These are phyloP conservation scores for Perognathus longimembris DNA, from an alignment of 2,113 vertebrate species.

Conservation along the genomic window DNA sequence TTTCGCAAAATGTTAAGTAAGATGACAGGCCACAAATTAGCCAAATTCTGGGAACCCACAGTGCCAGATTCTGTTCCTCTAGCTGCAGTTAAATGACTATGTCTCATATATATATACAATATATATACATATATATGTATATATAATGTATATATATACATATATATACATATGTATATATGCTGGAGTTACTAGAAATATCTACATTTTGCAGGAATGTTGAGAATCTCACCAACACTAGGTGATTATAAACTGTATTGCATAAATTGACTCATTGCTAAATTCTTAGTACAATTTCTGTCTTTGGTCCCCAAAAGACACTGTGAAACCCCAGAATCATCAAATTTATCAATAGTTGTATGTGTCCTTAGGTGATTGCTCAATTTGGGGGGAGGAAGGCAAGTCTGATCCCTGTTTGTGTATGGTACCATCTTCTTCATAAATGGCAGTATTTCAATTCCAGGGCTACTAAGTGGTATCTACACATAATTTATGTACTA, in stretches of 20 bases:
- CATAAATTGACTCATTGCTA: background rate
- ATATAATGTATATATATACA: background rate
- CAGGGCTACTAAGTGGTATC: background rate
- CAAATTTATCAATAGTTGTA: background rate
- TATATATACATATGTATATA: background rate
- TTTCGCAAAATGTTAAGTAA: background rate
- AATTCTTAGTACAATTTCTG: background rate
- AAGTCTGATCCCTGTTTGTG: background rate
- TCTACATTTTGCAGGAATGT: background rate
- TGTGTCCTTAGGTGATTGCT: background rate
- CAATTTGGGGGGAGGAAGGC: no score
- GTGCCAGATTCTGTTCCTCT: background rate
- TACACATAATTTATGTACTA: background rate
- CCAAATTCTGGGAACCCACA: background rate
- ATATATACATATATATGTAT: no score
- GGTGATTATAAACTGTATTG: background rate
- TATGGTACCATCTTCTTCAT: background rate
- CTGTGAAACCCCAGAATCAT: background rate
- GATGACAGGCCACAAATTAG: background rate
- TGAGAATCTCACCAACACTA: background rate
- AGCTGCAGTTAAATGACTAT: background rate
- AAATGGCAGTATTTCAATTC: background rate
- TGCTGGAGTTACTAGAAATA: background rate
- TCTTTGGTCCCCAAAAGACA: conserved; percentile 4
- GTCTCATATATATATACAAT: background rate